phyloP scores from a whole-genome alignment of 2,797 vertebrate genomes.

The Heliangelus exortis region DNA sequence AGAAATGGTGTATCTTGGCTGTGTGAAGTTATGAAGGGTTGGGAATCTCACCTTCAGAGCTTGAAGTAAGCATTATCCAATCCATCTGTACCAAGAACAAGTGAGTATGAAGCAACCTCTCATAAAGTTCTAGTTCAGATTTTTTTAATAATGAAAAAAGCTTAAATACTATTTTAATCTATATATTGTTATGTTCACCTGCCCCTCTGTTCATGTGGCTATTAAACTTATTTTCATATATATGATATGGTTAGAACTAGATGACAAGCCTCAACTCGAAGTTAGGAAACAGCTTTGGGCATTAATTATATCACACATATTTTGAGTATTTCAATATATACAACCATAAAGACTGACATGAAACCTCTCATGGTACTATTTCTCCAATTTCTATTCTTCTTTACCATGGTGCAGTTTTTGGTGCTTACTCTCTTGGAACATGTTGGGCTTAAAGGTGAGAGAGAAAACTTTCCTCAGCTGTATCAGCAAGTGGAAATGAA shows the following conservation, averaged over 20 bases:
- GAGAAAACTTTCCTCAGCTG: background rate
- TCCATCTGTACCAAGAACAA: background rate
- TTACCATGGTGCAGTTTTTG: background rate
- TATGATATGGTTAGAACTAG: background rate
- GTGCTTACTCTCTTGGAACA: background rate
- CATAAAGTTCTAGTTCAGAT: background rate
- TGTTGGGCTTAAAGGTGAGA: background rate
- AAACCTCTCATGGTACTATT: background rate
- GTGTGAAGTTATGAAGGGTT: background rate
- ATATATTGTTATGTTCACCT: background rate
- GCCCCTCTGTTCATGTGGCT: background rate
- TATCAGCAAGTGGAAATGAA: background rate
- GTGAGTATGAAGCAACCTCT: background rate
- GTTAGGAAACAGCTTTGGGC: background rate
- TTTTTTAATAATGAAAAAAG: background rate
- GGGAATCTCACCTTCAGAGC: background rate
- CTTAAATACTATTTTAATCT: background rate
- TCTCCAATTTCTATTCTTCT: background rate
- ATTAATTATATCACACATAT: background rate
- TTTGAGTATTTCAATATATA: background rate
- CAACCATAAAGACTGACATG: background rate
- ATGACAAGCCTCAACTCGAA: background rate
- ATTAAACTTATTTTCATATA: background rate
- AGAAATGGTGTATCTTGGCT: background rate
- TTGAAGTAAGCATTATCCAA: background rate